phyloP scores from a whole-genome alignment of 2,113 vertebrate genomes.

The Stegastes partitus region DNA sequence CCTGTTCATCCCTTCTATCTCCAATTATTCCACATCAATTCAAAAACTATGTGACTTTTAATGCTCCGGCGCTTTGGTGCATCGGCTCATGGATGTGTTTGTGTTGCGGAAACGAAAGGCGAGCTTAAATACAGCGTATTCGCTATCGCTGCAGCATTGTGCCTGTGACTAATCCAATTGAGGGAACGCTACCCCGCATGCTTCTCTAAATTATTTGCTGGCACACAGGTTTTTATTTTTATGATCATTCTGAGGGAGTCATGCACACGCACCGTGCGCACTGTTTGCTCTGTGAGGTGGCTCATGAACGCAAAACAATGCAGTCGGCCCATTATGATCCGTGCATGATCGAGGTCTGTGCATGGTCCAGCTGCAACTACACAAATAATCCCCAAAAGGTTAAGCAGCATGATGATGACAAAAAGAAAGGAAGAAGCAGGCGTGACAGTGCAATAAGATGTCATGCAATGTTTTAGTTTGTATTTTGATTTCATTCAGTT shows the following conservation, averaged over 20 bases:
- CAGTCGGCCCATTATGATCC: conserved; percentile 25
- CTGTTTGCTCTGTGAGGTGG: conserved; percentile 38
- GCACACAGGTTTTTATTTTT: background rate
- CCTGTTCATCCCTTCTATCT: conserved; percentile 13
- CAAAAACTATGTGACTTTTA: conserved; percentile 17
- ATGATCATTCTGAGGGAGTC: background rate
- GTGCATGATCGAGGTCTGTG: conserved; percentile 17
- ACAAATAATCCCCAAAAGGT: background rate
- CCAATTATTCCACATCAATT: background rate
- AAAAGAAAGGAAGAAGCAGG: background rate
- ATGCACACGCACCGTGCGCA: background rate
- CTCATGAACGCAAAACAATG: conserved; percentile 40
- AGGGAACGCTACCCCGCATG: conserved; percentile 46
- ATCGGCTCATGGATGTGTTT: conserved; percentile 25
- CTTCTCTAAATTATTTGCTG: conserved; percentile 38
- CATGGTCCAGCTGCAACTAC: conserved; percentile 19
- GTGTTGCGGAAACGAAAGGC: conserved; percentile 26
- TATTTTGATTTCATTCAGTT: conserved; percentile 15
- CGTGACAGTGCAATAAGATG: too few species aligned
- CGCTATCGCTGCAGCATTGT: conserved; percentile 74
- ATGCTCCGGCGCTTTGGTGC: background rate
- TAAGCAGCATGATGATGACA: background rate
- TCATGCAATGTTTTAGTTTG: background rate
- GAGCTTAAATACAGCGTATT: conserved; percentile 36
- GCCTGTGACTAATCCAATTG: conserved; percentile 78